Evolutionary conservation across 1,140 invertebrate genomes (phyloP), one percentile per base, ranked within the genome.

Genomic region (Adoxophyes honmai): DNA sequence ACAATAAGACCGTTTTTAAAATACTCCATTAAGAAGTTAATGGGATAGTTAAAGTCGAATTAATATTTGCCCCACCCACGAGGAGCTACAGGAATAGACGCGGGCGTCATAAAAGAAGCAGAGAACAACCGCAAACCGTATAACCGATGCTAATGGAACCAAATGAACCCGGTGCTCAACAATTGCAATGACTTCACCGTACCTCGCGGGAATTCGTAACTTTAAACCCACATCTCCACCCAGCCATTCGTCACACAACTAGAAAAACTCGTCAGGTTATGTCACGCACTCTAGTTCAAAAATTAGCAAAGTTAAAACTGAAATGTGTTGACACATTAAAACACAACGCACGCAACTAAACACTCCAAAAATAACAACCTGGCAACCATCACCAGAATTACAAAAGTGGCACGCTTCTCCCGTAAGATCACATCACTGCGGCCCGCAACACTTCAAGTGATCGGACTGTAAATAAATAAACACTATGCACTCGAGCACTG

Each of bases 81-180:
- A 51, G 61, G 62, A 58, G 64, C 64, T 71, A 66, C 68, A 66
- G 63, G 69, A 75, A 78, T 75, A 78, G 75, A 62, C 34, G 16
- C 60, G 56, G 60, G 34, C 68, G 68, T 71, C 73, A 67, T 78
- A 73, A 74, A 74, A 64, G 64, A 66, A 62, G 52, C 62, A 57
- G 57, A 64, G 68, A 70, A 73, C 63, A 74, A 72, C 69, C 64
- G 66, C 74, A 70, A 73, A 70, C 65, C 38, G 60, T 57, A 48
- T 70, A 75, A 73, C 63, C 60, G 48, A 66, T 70, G 62, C 63
- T 77, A 78, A 81, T 76, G 70, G 62, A 75, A 69, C 68, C 52
- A 63, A 78, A 74, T 80, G 66, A 77, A 75, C 69, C 59, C 65
- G 64, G 55, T 59, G 55, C 42, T 59, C 57, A 73, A 75, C 73